These are phyloP conservation scores for Sceloporus tristichus DNA, from an alignment of 2,113 vertebrate genomes.

Conservation along the genomic window DNA sequence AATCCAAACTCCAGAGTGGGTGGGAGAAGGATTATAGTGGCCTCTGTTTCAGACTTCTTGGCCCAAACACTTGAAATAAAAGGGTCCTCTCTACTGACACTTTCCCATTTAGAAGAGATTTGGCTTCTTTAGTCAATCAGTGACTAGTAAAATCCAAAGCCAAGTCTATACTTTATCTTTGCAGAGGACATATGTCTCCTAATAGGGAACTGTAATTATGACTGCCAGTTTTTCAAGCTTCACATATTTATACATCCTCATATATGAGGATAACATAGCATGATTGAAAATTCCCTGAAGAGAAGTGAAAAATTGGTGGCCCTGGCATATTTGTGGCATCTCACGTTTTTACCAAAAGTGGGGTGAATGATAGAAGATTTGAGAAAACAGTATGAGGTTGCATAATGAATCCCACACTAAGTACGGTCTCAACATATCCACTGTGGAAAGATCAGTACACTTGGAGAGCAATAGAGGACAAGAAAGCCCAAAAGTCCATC, in stretches of 20 bases:
- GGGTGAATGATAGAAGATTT: background rate
- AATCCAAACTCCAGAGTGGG: background rate
- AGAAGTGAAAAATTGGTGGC: background rate
- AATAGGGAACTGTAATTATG: constrained; percentile 1
- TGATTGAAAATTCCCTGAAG: background rate
- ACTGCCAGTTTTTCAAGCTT: background rate
- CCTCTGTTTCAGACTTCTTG: background rate
- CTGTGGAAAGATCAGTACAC: background rate
- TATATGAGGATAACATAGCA: background rate
- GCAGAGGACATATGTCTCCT: background rate
- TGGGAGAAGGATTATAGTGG: background rate
- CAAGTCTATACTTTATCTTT: background rate
- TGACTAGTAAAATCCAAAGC: constrained; percentile 2
- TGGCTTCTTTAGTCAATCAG: constrained; percentile 13
- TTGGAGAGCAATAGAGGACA: background rate
- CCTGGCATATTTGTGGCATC: constrained; percentile 13
- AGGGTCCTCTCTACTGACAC: background rate
- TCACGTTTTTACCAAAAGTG: constrained; percentile 5
- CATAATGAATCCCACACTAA: background rate
- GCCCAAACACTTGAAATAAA: background rate
- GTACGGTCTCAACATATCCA: background rate
- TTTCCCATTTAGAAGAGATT: background rate
- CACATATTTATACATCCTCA: constrained; percentile 4
- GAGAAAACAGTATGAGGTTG: background rate
- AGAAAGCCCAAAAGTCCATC: too few species aligned